Evolutionary conservation across 2,113 vertebrate species (phyloP), one percentile per base, ranked within the genome.

Genomic region (Isichthys henryi): DNA sequence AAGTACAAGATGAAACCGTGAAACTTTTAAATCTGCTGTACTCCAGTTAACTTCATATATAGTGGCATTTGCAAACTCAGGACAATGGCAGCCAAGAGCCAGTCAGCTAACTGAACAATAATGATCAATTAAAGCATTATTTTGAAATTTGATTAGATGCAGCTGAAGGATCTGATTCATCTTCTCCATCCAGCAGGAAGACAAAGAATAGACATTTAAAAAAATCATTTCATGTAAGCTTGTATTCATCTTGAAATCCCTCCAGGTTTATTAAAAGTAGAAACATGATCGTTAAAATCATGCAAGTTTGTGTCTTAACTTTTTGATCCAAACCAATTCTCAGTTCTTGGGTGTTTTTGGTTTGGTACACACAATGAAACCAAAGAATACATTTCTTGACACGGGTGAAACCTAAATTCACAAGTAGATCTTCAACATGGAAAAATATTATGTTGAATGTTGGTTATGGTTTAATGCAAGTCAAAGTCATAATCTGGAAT

Each of bases 121-220:
- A 93, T 89, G 93, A 93, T 96, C 95, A 96, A 97, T 98, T 97
- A 97, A 97, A 96, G 95, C 96, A 97, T 97, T 95, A 97, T 96
- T 98, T 98, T 96, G 94, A 95, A 94, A 97, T 95, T 94, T 99
- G 97, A 99, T 98, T 96, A 27, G 96, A 99, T 99, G 97, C 96
- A 92, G 95, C 96, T 94, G 97, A 97, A 97, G 97, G 96, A 97
- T 96, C 95, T 95, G 94, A 97, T 97, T 98, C 95, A 97, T 96
- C 97, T 95, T 96, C 96, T 96, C 95, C 96, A 97, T 95, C 93
- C 93, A 94, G 96, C 93, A 93, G 96, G 97, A 98, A 96, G 98
- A 96, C 89, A 77, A 93, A 95, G 94, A 96, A 92, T 92, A 91
- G 93, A 95, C 93, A 93, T 93, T 1, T 2, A 62, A 31, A 62